phyloP scores from a whole-genome alignment of 2,797 vertebrate genomes.

The Sciurus vulgaris region DNA sequence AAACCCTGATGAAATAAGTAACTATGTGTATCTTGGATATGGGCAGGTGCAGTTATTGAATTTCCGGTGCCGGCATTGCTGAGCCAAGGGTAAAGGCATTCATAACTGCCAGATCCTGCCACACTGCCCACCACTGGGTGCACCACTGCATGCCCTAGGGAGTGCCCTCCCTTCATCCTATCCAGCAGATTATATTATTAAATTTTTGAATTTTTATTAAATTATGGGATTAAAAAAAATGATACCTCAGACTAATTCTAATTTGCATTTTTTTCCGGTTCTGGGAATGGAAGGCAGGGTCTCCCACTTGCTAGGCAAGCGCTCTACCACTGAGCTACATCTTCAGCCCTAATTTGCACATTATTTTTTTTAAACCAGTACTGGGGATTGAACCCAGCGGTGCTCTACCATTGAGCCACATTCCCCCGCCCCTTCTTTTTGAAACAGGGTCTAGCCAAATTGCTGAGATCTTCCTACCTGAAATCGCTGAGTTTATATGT shows the following conservation, averaged over 20 bases:
- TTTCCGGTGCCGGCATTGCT: background rate
- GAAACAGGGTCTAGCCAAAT: too few relatives aligned
- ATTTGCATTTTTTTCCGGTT: too few relatives aligned
- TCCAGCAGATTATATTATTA: background rate
- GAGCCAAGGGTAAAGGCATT: background rate
- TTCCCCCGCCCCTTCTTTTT: too few relatives aligned
- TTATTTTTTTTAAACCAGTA: background rate
- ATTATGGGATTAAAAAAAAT: background rate
- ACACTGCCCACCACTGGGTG: accelerated
- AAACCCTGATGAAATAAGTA: background rate
- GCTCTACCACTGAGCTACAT: too few relatives aligned
- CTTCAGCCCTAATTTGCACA: background rate
- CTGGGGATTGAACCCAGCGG: too few relatives aligned
- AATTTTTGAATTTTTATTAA: background rate
- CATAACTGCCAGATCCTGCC: background rate
- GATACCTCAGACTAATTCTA: background rate
- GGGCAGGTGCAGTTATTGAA: background rate
- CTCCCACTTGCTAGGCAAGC: too few relatives aligned
- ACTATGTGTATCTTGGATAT: background rate
- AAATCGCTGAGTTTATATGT: too few relatives aligned
- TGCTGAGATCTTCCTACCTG: too few relatives aligned
- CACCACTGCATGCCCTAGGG: accelerated
- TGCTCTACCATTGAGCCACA: too few relatives aligned
- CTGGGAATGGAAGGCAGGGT: too few relatives aligned
- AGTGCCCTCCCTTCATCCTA: background rate